These are phyloP conservation scores for Ameiurus melas DNA, from an alignment of 2,113 vertebrate genomes.

Conservation along the genomic window DNA sequence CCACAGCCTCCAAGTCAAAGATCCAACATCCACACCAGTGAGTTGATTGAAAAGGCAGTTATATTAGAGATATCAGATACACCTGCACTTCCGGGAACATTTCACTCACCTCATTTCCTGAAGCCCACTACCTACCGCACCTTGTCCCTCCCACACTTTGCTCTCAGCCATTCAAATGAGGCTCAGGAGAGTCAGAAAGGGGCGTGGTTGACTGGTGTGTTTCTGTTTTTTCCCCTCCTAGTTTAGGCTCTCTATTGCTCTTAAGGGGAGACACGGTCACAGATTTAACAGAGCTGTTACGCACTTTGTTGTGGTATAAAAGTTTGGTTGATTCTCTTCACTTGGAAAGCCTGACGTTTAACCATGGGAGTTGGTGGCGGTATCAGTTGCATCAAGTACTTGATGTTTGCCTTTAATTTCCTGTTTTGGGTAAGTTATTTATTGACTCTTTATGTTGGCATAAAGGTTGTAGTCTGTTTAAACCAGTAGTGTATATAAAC, in stretches of 20 bases:
- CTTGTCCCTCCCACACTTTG: slow-evolving; percentile 6
- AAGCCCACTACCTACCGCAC: not conserved
- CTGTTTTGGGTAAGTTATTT: slow-evolving; percentile 85
- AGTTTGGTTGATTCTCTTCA: not conserved
- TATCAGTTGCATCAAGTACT: slow-evolving; percentile 83
- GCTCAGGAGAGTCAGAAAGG: slow-evolving; percentile 52
- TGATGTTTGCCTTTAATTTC: slow-evolving; percentile 88
- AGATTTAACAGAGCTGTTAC: too few relatives aligned
- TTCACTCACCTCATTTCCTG: not conserved
- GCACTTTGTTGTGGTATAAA: not conserved
- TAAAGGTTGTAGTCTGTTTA: not conserved
- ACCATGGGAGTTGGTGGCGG: slow-evolving; percentile 73
- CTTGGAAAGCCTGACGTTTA: not conserved
- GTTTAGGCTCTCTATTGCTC: not conserved
- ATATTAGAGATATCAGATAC: not conserved
- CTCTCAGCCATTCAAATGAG: not conserved
- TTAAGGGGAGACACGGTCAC: not conserved
- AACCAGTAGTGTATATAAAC: not conserved
- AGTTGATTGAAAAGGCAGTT: not conserved
- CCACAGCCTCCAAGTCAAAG: not conserved
- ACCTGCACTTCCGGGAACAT: not conserved
- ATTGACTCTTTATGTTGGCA: not conserved
- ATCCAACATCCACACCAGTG: not conserved
- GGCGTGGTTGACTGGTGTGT: slow-evolving; percentile 6
- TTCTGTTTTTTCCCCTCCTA: too few relatives aligned